Evolutionary conservation across 2,888 invertebrate species (phyloP).

Genomic region (Morinoia aosen): DNA sequence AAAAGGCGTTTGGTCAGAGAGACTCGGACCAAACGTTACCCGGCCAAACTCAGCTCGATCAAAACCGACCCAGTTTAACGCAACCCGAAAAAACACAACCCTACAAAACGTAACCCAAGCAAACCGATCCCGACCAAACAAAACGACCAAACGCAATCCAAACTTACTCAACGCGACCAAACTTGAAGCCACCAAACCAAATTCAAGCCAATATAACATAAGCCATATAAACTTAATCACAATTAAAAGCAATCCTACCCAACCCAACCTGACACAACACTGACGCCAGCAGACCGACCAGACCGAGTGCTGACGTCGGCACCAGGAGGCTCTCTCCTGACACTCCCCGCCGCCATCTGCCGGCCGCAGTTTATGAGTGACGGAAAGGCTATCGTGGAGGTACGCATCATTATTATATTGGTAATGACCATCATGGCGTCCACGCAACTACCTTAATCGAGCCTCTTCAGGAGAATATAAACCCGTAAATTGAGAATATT

Average conservation of each 20-base stretch:
- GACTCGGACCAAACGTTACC: no score
- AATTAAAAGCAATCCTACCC: not conserved
- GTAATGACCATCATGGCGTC: conserved; percentile 9
- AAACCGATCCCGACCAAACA: no score
- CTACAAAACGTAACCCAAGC: no score
- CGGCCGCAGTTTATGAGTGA: not conserved
- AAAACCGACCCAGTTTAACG: no score
- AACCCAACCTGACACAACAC: not conserved
- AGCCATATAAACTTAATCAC: no score
- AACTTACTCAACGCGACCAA: not conserved
- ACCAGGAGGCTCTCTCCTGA: not conserved
- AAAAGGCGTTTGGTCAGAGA: no score
- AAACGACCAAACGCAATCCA: not conserved
- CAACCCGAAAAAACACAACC: no score
- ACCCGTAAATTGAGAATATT: conserved; percentile 35
- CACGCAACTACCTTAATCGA: not conserved
- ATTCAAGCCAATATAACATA: not conserved
- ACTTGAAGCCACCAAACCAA: not conserved
- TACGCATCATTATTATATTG: not conserved
- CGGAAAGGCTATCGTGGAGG: not conserved
- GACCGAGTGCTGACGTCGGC: not conserved
- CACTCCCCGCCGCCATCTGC: not conserved
- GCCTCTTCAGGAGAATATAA: not conserved
- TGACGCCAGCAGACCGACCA: no score
- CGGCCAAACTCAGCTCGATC: no score